A percentile compares a stretch with the other conserved stretches of the same genome.
Evolutionary conservation across 2,113 vertebrate species (phyloP).

Genomic region (Gallinago undulata): DNA sequence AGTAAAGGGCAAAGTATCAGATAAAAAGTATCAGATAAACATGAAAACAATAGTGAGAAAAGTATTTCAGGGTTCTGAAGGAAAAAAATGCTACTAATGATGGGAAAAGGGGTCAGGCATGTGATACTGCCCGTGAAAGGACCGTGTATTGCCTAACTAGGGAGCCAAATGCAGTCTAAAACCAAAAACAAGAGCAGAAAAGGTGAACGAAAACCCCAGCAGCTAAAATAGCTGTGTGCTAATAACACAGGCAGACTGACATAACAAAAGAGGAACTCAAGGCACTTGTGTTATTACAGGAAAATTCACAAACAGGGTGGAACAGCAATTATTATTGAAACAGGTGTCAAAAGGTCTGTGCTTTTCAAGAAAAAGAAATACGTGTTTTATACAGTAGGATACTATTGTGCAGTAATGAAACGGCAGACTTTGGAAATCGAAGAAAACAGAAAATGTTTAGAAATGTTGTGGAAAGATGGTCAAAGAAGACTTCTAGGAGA

Average conservation of each 20-base stretch:
- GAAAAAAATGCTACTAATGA: neutral
- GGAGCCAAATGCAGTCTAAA: neutral
- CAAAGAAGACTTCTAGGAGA: neutral
- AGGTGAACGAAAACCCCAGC: neutral
- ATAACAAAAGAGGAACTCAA: constrained; percentile 1
- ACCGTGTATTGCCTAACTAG: neutral
- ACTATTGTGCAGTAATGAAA: neutral
- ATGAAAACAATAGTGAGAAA: neutral
- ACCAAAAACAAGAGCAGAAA: neutral
- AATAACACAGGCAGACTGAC: neutral
- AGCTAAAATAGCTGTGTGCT: neutral
- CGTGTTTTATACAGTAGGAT: neutral
- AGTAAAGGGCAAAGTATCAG: neutral
- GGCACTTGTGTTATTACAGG: neutral
- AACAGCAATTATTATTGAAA: constrained; percentile 20
- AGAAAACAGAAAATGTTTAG: neutral
- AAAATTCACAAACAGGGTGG: constrained; percentile 4
- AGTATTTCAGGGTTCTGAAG: neutral
- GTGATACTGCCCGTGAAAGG: neutral
- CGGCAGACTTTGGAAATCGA: neutral
- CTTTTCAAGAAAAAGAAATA: constrained; percentile 4
- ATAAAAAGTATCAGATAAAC: neutral
- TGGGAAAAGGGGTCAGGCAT: neutral
- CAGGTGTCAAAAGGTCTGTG: neutral
- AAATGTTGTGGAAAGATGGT: neutral